Conservation (phyloP, 2,888 invertebrate genomes). For the Acleris cristana region DNA sequence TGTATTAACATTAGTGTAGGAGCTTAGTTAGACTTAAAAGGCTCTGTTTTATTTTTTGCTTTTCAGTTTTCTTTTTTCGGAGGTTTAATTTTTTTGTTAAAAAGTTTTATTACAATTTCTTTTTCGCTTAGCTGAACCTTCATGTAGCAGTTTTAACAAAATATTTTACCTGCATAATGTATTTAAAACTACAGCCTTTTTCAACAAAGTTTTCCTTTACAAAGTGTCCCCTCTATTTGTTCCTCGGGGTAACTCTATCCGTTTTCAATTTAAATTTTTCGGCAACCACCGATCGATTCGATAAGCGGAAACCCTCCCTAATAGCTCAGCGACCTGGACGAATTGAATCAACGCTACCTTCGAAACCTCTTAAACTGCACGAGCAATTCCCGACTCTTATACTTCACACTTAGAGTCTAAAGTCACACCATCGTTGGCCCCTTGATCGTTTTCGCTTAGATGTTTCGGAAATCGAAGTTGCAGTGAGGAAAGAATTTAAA, state of each 20-base stretch:
- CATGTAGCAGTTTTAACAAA: too few species aligned
- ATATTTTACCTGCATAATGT: too few species aligned
- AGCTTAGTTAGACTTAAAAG: too few species aligned
- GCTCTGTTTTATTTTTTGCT: too few species aligned
- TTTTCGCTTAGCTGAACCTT: too few species aligned
- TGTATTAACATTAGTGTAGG: too few species aligned
- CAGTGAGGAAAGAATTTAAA: constrained; percentile 2
- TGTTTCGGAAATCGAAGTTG: constrained; percentile 25
- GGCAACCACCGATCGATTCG: constrained; percentile 31
- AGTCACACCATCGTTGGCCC: background rate
- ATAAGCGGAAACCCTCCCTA: constrained; percentile 44
- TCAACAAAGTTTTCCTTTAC: background rate
- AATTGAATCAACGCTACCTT: constrained; percentile 46
- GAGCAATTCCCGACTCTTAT: constrained; percentile 31
- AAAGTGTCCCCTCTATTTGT: background rate
- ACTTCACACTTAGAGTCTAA: constrained; percentile 3
- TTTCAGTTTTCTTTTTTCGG: too few species aligned
- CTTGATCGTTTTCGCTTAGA: constrained; percentile 17
- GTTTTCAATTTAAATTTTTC: constrained; percentile 37
- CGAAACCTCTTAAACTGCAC: constrained; percentile 22
- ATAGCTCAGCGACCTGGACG: constrained; percentile 45
- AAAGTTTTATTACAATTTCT: accelerated
- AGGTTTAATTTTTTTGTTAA: too few species aligned
- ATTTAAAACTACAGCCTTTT: background rate
- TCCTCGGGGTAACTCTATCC: constrained; percentile 20